These are phyloP conservation scores for Sphyrna mokarran DNA, from an alignment of 2,113 vertebrate species.

Conservation along the genomic window DNA sequence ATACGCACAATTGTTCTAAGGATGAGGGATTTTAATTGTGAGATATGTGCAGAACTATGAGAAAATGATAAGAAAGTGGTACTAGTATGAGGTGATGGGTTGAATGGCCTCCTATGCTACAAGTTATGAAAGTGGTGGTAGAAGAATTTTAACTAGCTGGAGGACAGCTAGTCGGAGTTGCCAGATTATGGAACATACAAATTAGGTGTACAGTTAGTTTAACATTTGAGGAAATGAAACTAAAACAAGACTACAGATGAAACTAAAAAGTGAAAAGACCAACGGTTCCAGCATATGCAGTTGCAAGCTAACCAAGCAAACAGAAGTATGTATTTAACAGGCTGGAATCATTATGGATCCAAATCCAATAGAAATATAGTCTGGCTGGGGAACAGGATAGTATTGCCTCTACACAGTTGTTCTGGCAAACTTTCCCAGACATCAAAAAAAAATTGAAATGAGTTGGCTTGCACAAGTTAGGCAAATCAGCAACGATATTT, in stretches of 20 bases:
- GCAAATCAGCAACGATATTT: too few relatives aligned
- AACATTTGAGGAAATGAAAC: background rate
- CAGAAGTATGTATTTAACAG: background rate
- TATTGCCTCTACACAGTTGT: too few relatives aligned
- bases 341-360: background rate
- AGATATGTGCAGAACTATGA: too few relatives aligned
- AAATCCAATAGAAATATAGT: background rate
- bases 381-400: background rate
- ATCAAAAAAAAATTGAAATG: background rate
- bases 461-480: too few relatives aligned
- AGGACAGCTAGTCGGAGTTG: background rate
- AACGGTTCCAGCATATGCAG: background rate
- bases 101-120: too few relatives aligned
- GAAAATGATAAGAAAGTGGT: too few relatives aligned
- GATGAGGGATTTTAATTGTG: too few relatives aligned
- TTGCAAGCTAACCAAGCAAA: background rate
- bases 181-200: background rate
- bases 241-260: background rate
- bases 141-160: background rate
- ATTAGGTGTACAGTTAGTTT: background rate
- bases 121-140: background rate
- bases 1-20: background rate
- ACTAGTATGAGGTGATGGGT: too few relatives aligned
- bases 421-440: background rate
- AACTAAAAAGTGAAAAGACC: background rate